Evolutionary conservation across 1,140 invertebrate species (phyloP).

Genomic region (Camponotus pennsylvanicus): DNA sequence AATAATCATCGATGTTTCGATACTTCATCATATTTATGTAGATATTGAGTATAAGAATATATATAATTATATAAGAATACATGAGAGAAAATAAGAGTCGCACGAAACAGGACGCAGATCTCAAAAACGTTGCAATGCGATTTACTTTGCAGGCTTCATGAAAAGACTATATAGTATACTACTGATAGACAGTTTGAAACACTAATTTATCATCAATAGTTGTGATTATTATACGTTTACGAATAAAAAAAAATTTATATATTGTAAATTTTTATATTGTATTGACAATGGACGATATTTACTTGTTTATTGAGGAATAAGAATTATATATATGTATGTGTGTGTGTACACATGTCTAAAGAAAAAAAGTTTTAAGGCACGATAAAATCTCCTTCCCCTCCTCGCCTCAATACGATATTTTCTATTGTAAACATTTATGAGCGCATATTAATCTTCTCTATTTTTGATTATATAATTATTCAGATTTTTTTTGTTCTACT

Average conservation of each 20-base stretch:
- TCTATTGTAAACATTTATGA: neutral
- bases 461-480: neutral
- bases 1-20: neutral
- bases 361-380: neutral
- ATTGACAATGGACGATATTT: neutral
- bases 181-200: neutral
- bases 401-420: neutral
- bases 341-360: neutral
- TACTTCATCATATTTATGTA: neutral
- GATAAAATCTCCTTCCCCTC: neutral
- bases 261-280: neutral
- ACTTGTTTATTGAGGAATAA: neutral
- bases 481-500: neutral
- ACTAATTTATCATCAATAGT: neutral
- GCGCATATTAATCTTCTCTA: too few species aligned
- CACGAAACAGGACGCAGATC: conserved; percentile 5
- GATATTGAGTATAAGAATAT: too few species aligned
- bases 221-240: neutral
- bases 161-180: neutral
- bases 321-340: neutral
- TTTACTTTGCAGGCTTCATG: conserved; percentile 57
- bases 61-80: too few species aligned
- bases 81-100: neutral
- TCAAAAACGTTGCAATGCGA: conserved; percentile 68
- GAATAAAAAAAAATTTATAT: neutral